These are phyloP conservation scores for Melanaphis sacchari DNA, from an alignment of 1,140 invertebrate genomes.

Conservation along the genomic window DNA sequence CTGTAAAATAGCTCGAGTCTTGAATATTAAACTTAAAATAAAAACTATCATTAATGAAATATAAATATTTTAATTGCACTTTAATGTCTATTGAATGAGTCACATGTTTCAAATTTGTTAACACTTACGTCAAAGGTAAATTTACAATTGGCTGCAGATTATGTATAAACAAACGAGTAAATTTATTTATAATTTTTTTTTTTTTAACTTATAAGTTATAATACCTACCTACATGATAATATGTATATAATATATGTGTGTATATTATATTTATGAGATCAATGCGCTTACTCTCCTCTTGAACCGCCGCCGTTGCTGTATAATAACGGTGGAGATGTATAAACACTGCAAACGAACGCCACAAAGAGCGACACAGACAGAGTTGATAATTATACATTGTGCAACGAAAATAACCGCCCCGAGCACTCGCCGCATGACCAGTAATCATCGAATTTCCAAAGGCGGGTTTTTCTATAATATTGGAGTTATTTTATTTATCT, in stretches of 20 bases:
- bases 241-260: neutral
- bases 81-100: neutral
- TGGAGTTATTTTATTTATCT: neutral
- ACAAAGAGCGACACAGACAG: neutral
- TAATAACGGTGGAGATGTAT: conserved; percentile 3
- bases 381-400: conserved; percentile 31
- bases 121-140: neutral
- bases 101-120: too few species aligned
- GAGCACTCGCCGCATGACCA: neutral
- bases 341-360: neutral
- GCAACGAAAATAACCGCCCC: conserved; percentile 17
- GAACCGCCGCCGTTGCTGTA: neutral
- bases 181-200: neutral
- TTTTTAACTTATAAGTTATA: neutral
- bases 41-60: neutral
- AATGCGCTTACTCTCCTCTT: neutral
- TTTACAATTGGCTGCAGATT: neutral
- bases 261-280: neutral
- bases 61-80: neutral
- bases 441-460: conserved; percentile 13
- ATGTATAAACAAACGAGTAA: neutral
- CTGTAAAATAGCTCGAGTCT: neutral
- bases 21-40: neutral
- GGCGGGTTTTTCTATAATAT: neutral
- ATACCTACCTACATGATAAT: neutral